Evolutionary conservation across 2,888 invertebrate genomes (phyloP).

Genomic region (Torymus tubicola): DNA sequence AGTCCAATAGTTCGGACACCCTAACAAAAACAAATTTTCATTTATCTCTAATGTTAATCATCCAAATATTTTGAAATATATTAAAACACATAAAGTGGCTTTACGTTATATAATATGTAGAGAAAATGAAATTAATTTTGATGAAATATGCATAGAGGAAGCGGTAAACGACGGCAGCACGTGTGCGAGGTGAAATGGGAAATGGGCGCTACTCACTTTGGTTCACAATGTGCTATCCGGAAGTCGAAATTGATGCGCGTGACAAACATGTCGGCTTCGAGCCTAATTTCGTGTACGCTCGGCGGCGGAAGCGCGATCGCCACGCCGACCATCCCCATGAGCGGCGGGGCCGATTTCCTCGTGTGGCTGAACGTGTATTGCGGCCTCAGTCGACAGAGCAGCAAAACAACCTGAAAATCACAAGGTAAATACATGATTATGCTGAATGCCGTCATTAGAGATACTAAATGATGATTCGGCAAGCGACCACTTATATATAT

Average conservation of each 20-base stretch:
- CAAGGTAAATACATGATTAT: neutral
- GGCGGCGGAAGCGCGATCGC: slow-evolving; percentile 98
- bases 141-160: no score
- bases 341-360: slow-evolving; percentile 90
- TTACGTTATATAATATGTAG: no score
- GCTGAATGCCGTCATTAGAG: no score
- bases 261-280: slow-evolving; percentile 97
- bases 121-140: no score
- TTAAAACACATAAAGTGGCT: neutral
- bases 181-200: no score
- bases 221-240: slow-evolving; percentile 97
- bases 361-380: slow-evolving; percentile 95
- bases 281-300: slow-evolving; percentile 96
- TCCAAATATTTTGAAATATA: slow-evolving; percentile 22
- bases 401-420: slow-evolving; percentile 88
- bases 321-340: slow-evolving; percentile 95
- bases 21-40: slow-evolving; percentile 77
- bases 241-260: slow-evolving; percentile 97
- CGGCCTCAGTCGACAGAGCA: slow-evolving; percentile 93
- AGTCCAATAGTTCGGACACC: slow-evolving; percentile 94
- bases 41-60: neutral
- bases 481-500: no score
- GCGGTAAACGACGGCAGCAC: no score
- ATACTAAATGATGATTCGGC: no score
- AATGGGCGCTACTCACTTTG: slow-evolving; percentile 82